phyloP scores from a whole-genome alignment of 2,888 invertebrate species.

The Dynastes hyllus region DNA sequence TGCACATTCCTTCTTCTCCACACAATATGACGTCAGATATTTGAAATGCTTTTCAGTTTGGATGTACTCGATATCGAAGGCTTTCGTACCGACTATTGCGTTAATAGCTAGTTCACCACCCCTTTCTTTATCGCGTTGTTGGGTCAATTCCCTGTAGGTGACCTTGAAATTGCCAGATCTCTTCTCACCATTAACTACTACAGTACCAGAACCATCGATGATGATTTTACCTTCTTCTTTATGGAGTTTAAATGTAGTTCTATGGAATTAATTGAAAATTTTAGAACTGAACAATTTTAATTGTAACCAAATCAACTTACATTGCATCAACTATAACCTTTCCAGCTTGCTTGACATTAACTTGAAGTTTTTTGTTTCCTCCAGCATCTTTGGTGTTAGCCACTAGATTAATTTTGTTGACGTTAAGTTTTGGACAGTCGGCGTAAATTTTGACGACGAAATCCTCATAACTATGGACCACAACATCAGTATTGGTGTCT shows the following conservation, averaged over 20 bases:
- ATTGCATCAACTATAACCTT: slow-evolving; percentile 82
- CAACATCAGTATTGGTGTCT: slow-evolving; percentile 74
- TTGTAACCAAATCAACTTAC: slow-evolving; percentile 66
- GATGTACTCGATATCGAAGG: slow-evolving; percentile 81
- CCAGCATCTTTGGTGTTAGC: slow-evolving; percentile 77
- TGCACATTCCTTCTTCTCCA: slow-evolving; percentile 86
- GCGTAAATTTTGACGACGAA: slow-evolving; percentile 77
- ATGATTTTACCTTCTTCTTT: slow-evolving; percentile 82
- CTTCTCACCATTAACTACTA: slow-evolving; percentile 80
- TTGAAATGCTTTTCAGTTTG: slow-evolving; percentile 83
- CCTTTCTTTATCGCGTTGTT: slow-evolving; percentile 78
- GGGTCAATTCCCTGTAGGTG: slow-evolving; percentile 76
- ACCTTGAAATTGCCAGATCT: slow-evolving; percentile 84
- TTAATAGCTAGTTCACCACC: slow-evolving; percentile 76
- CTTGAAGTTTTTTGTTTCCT: slow-evolving; percentile 77
- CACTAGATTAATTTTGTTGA: slow-evolving; percentile 79
- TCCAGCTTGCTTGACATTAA: slow-evolving; percentile 78
- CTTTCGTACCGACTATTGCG: slow-evolving; percentile 80
- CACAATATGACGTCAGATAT: slow-evolving; percentile 82
- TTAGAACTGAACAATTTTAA: neutral
- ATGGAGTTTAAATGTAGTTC: slow-evolving; percentile 81
- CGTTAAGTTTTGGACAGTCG: slow-evolving; percentile 78
- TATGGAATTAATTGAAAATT: slow-evolving; percentile 59
- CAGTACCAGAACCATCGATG: slow-evolving; percentile 83
- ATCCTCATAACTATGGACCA: slow-evolving; percentile 77